These are phyloP conservation scores for Enteromius paludinosus DNA, from an alignment of 2,797 vertebrate species.

Conservation along the genomic window DNA sequence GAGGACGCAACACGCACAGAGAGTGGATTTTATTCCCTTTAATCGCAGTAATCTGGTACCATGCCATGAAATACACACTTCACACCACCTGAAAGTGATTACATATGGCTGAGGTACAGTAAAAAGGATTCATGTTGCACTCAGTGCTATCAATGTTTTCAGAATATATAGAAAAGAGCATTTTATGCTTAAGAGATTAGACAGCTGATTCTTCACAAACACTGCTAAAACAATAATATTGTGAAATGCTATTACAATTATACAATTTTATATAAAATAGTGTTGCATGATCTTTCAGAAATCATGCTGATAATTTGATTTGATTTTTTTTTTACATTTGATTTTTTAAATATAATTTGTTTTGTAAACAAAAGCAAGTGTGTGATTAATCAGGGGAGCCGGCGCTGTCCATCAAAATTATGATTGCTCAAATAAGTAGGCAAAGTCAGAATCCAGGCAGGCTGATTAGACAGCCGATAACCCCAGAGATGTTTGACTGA, in stretches of 20 bases:
- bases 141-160: constrained; percentile 38
- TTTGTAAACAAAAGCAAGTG: neutral
- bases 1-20: constrained; percentile 49
- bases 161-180: neutral
- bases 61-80: constrained; percentile 53
- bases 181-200: neutral
- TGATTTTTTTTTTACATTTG: too few species aligned
- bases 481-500: constrained; percentile 32
- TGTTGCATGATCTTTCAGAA: neutral
- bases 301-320: neutral
- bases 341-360: neutral
- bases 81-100: constrained; percentile 47
- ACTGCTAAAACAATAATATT: neutral
- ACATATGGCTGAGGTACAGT: constrained; percentile 35
- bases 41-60: constrained; percentile 59
- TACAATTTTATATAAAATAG: too few species aligned
- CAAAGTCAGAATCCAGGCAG: neutral
- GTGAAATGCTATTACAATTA: neutral
- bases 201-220: neutral
- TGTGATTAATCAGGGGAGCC: neutral
- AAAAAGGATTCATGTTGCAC: constrained; percentile 22
- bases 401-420: neutral
- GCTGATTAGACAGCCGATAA: constrained; percentile 28
- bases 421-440: neutral
- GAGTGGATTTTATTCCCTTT: constrained; percentile 22